Percentiles rank a stretch among this genome's conserved stretches.
These are phyloP conservation scores for Nemoura dubitans DNA, from an alignment of 2,888 invertebrate species.

Conservation along the genomic window DNA sequence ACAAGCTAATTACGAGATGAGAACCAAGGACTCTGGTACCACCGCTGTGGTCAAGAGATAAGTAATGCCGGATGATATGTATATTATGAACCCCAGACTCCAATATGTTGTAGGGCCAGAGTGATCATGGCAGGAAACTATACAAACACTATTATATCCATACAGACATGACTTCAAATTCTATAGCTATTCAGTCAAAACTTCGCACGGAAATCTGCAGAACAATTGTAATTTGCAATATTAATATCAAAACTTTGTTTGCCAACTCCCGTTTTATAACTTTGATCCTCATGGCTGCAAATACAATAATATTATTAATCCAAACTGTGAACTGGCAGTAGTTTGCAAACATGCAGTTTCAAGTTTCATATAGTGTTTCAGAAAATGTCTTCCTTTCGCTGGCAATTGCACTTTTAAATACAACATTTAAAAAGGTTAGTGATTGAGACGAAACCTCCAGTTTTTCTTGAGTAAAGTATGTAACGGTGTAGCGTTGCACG, in stretches of 20 bases:
- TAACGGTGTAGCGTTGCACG: no score
- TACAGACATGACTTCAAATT: background rate
- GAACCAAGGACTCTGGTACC: background rate
- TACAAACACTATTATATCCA: background rate
- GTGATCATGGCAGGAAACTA: background rate
- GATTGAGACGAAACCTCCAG: no score
- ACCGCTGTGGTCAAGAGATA: background rate
- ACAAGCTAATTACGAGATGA: background rate
- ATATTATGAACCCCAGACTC: background rate
- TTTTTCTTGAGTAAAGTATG: no score
- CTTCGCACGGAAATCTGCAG: background rate
- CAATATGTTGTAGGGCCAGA: background rate
- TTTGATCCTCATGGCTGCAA: background rate
- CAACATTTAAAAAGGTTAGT: no score
- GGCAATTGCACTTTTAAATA: no score
- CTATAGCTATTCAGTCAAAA: background rate
- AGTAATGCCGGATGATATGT: background rate
- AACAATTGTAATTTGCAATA: background rate
- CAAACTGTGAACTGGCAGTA: background rate
- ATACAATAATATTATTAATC: background rate
- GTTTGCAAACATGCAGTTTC: no score
- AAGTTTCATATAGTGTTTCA: no score
- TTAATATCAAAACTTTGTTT: background rate
- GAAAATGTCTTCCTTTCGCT: no score
- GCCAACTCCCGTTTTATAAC: background rate